Evolutionary conservation across 2,888 invertebrate genomes (phyloP).

Genomic region (Drosophila mettleri): DNA sequence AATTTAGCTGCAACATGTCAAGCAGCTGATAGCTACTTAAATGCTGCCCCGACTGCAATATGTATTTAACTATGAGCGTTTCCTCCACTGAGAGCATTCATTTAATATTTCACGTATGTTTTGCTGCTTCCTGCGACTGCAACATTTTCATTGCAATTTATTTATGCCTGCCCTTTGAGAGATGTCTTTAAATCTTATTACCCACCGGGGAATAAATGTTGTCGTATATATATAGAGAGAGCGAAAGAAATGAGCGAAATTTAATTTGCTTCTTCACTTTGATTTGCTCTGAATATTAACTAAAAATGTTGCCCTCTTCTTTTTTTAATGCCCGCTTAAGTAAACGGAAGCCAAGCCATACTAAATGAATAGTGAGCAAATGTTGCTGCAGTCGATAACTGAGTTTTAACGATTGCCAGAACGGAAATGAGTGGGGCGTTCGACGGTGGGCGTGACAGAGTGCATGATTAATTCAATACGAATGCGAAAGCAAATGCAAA

Average conservation of each 20-base stretch:
- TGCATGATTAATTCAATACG: constrained; percentile 44
- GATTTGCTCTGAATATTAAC: constrained; percentile 44
- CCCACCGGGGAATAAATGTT: constrained; percentile 6
- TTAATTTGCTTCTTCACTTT: constrained; percentile 52
- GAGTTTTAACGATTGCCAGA: constrained; percentile 16
- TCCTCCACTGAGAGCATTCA: background rate
- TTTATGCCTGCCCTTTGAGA: constrained; percentile 21
- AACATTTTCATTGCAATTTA: constrained; percentile 26
- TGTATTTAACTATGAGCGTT: background rate
- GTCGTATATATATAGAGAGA: background rate
- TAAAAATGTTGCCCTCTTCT: constrained; percentile 24
- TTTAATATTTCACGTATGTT: constrained; percentile 2
- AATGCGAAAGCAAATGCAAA: constrained; percentile 37
- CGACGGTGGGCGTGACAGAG: background rate
- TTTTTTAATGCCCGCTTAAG: constrained; percentile 36
- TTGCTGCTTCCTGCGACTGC: constrained; percentile 1
- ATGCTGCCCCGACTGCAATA: background rate
- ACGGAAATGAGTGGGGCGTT: constrained; percentile 43
- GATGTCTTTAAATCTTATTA: constrained; percentile 28
- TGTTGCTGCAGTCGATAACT: constrained; percentile 48
- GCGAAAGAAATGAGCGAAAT: constrained; percentile 20
- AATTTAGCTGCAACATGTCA: background rate
- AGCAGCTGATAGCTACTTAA: background rate
- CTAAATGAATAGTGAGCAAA: constrained; percentile 32
- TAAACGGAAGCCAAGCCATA: constrained; percentile 41